These are phyloP conservation scores for Auanema sp. DNA, from an alignment of 2,888 invertebrate species.

Conservation along the genomic window DNA sequence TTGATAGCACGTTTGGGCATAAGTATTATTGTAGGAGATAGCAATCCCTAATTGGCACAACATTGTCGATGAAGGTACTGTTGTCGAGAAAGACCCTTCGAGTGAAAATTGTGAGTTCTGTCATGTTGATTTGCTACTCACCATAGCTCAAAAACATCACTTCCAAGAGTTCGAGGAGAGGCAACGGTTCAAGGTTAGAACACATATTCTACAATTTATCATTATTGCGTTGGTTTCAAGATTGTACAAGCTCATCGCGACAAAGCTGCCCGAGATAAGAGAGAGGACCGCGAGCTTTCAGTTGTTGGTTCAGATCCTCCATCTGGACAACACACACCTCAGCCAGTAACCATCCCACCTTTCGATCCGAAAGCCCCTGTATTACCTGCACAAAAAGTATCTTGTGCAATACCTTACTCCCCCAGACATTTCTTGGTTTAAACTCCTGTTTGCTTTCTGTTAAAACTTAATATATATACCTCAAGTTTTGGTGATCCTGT, in stretches of 20 bases:
- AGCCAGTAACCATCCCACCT: conserved; percentile 2
- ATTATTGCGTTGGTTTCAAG: background rate
- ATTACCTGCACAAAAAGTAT: background rate
- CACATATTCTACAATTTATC: background rate
- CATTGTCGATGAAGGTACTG: no score
- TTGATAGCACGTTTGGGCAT: background rate
- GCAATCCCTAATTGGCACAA: conserved; percentile 1
- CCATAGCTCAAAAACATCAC: conserved; percentile 4
- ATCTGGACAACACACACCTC: conserved; percentile 3
- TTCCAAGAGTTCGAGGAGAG: conserved; percentile 7
- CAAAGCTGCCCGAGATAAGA: conserved; percentile 1
- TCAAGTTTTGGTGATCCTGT: background rate
- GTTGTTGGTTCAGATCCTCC: conserved; percentile 6
- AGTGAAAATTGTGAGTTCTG: background rate
- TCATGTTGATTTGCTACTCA: background rate
- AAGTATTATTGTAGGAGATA: background rate
- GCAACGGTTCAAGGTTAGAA: conserved; percentile 1
- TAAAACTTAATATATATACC: conserved; percentile 2
- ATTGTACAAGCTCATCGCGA: conserved; percentile 3
- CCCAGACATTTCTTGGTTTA: conserved; percentile 2
- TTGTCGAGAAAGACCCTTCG: background rate
- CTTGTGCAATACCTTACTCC: conserved; percentile 1
- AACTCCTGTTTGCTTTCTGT: background rate
- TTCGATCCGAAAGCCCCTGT: background rate
- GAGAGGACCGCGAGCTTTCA: conserved; percentile 1